Percentiles rank a stretch among this genome's conserved stretches.
Evolutionary conservation across 2,797 vertebrate species (phyloP).

Genomic region (Chrosomus eos): DNA sequence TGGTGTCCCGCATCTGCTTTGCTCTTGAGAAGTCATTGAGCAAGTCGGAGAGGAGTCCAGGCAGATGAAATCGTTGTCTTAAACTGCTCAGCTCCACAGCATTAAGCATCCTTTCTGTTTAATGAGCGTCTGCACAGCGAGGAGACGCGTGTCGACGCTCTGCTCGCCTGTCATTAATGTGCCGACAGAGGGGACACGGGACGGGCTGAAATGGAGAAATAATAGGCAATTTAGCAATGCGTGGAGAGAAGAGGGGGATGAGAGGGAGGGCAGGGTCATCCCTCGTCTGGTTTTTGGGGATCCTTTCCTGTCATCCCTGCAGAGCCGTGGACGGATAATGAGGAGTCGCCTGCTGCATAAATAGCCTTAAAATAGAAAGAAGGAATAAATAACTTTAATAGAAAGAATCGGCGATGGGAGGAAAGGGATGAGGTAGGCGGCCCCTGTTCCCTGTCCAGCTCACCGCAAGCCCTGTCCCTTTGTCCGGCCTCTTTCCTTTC

Average conservation of each 20-base stretch:
- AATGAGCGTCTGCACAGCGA: constrained; percentile 56
- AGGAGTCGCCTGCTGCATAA: constrained; percentile 48
- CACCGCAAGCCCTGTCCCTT: neutral
- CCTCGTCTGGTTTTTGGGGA: constrained; percentile 52
- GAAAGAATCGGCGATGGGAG: constrained; percentile 39
- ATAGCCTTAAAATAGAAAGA: constrained; percentile 54
- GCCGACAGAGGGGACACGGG: constrained; percentile 51
- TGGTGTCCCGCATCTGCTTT: neutral
- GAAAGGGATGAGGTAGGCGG: constrained; percentile 40
- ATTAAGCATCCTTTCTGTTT: constrained; percentile 52
- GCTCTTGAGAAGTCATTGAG: constrained; percentile 54
- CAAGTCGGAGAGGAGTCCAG: constrained; percentile 35
- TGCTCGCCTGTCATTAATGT: constrained; percentile 66
- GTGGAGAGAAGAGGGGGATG: constrained; percentile 45
- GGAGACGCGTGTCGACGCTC: constrained; percentile 9
- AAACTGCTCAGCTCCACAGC: constrained; percentile 35
- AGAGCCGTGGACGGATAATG: constrained; percentile 54
- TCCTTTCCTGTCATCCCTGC: constrained; percentile 51
- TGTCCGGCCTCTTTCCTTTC: constrained; percentile 23
- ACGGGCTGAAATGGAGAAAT: constrained; percentile 57
- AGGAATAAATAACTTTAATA: constrained; percentile 58
- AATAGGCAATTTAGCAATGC: constrained; percentile 63
- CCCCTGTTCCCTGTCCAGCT: constrained; percentile 3
- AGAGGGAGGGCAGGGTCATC: constrained; percentile 56
- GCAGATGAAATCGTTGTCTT: constrained; percentile 27